phyloP scores from a whole-genome alignment of 2,797 vertebrate species.

The Myoxocephalus aenaeus region DNA sequence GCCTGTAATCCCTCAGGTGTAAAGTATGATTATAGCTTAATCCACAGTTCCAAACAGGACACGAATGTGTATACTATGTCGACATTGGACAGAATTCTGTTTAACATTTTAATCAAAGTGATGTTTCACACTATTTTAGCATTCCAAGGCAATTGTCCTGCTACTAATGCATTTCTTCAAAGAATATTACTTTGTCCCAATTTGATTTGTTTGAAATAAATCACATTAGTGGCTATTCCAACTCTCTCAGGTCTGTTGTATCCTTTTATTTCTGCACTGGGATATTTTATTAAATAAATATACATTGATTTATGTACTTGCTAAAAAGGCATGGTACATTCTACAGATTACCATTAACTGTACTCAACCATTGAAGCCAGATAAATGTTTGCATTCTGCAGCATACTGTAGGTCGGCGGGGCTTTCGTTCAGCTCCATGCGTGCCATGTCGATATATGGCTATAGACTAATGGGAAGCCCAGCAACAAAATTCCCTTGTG shows the following conservation, averaged over 20 bases:
- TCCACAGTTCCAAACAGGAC: conserved; percentile 4
- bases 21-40: conserved; percentile 4
- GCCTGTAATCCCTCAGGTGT: neutral
- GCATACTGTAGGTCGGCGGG: conserved; percentile 4
- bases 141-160: neutral
- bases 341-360: neutral
- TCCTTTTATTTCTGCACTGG: conserved; percentile 6
- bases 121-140: neutral
- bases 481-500: conserved; percentile 28
- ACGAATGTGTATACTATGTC: neutral
- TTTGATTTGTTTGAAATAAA: neutral
- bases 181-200: neutral
- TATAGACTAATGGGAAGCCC: conserved; percentile 35
- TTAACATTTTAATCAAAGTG: conserved; percentile 3
- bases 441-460: conserved; percentile 57
- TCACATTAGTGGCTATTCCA: neutral
- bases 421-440: conserved; percentile 29
- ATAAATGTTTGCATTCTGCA: conserved; percentile 26
- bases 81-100: neutral
- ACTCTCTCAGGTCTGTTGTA: neutral
- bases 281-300: neutral
- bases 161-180: neutral
- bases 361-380: neutral
- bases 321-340: neutral
- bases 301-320: neutral